Base-by-base conservation (phyloP, 1,140 invertebrate genomes). In the Polypedilum pembai region DNA sequence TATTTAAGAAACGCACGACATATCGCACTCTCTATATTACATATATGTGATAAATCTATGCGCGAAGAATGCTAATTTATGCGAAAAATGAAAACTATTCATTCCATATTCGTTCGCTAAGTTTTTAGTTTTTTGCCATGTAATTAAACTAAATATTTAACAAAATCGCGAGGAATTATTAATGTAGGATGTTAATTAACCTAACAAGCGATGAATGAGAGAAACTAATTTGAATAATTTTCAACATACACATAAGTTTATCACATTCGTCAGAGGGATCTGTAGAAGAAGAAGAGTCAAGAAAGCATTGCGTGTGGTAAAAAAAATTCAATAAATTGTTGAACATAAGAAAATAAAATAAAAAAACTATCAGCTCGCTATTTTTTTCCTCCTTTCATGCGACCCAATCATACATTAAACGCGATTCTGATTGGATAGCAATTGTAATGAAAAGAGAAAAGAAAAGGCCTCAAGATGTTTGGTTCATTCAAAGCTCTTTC, bases 121-220 rank as follows among this genome's bases (percentile, higher is more conserved):
- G n/a, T 56, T 56, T 56, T 56, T 56, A 56, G 45, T 56, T 56
- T 33, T 56, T 56, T 56, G 45, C 45, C 45, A 56, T 56, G 45
- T 56, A 56, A 56, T 56, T 56, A 56, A 56, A 56, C 45, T 56
- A 56, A 56, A 56, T 56, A 56, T 56, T 56, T 56, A n/a, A 56
- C 12, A 56, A n/a, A 56, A n/a, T 56, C 45, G 45, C 45, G 45
- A 56, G n/a, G 45, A 56, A 56, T 56, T 56, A 4, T 12, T 56
- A 56, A 56, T 56, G 45, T 56, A n/a, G 45, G 45, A 56, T 56
- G 45, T 56, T 56, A 56, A 56, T 56, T 56, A 56, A 12, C 12
- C 45, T 33, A 33, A 5, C 24, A 33, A 33, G 24, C 24, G 24
- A 33, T 33, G 24, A 33, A 5, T 33, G 24, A 33, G 24, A 33